Evolutionary conservation across 1,140 invertebrate species (phyloP).

Genomic region (Propsilocerus akamusi): DNA sequence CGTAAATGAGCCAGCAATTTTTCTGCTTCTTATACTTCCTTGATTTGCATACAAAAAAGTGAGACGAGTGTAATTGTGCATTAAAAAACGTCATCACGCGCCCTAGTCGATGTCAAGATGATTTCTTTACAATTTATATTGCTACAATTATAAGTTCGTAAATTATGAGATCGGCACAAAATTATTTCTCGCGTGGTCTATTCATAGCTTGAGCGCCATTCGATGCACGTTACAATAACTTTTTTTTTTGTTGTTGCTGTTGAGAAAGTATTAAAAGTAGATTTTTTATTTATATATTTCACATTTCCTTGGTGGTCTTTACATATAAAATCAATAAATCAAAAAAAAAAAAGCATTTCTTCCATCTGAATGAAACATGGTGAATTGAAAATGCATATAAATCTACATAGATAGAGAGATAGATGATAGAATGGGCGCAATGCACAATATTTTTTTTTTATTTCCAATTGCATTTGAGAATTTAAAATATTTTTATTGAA

Average conservation of each 20-base stretch:
- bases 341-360: not conserved
- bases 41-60: not conserved
- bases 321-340: constrained; percentile 2
- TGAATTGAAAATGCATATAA: not conserved
- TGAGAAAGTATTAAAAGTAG: not conserved
- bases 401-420: not conserved
- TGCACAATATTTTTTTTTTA: too few relatives aligned
- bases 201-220: too few relatives aligned
- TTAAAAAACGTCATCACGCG: not conserved
- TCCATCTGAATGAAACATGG: not conserved
- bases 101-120: not conserved
- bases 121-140: not conserved
- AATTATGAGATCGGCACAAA: not conserved
- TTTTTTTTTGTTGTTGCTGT: too few relatives aligned
- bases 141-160: not conserved
- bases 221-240: too few relatives aligned
- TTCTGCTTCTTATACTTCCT: not conserved
- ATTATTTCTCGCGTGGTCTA: not conserved
- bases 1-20: not conserved
- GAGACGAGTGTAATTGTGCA: not conserved
- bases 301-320: not conserved
- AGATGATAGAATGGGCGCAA: not conserved
- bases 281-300: too few relatives aligned
- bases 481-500: not conserved
- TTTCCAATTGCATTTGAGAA: not conserved